Conservation (phyloP, 1,140 invertebrate species). For the Lycorma delicatula region DNA sequence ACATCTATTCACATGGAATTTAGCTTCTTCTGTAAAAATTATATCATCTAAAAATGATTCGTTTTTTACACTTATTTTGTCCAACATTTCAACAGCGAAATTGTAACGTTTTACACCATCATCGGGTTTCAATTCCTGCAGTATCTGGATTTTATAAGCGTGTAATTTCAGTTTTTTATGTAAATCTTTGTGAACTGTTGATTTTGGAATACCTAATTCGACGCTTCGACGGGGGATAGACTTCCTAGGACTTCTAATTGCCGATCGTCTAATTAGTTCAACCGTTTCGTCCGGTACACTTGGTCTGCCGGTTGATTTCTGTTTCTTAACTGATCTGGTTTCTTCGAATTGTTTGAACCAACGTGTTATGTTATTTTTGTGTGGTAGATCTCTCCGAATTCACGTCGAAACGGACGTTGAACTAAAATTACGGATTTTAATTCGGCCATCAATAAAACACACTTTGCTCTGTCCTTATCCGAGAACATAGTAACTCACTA, state of each 20-base stretch:
- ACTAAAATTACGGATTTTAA: conserved; percentile 3
- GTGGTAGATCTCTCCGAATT: not conserved
- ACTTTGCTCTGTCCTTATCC: not conserved
- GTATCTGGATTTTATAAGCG: not conserved
- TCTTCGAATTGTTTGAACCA: not conserved
- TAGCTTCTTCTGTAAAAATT: conserved; percentile 2
- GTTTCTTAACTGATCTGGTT: conserved; percentile 1
- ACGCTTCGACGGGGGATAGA: not conserved
- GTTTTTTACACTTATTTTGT: not conserved
- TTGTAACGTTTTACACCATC: not conserved
- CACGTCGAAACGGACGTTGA: conserved; percentile 1
- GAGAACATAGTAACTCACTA: conserved; percentile 1
- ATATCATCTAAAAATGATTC: conserved; percentile 5
- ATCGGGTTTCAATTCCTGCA: conserved; percentile 2
- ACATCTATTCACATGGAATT: conserved; percentile 2
- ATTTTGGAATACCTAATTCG: not conserved
- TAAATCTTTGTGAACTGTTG: conserved; percentile 1
- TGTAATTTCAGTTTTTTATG: conserved; percentile 1
- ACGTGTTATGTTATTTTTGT: conserved; percentile 2
- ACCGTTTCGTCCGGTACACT: not conserved
- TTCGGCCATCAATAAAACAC: not conserved
- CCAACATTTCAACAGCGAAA: conserved; percentile 2
- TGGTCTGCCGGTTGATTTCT: not conserved
- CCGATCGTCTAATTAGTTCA: not conserved
- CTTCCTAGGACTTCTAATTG: conserved; percentile 2